A percentile compares a stretch with the other conserved stretches of the same genome.
phyloP scores from a whole-genome alignment of 1,140 invertebrate species.

The Lepidotrigona ventralis region DNA sequence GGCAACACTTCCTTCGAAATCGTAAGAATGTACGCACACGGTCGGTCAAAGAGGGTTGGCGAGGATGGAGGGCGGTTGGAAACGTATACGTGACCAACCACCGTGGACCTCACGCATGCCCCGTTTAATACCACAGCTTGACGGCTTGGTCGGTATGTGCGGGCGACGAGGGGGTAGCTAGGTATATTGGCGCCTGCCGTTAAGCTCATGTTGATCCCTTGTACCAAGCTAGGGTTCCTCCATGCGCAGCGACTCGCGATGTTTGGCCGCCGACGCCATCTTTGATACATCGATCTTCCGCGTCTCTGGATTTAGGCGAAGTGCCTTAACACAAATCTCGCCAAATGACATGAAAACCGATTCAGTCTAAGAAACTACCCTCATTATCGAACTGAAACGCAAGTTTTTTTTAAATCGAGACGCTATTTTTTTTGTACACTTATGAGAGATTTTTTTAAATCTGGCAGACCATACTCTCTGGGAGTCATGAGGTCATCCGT shows the following conservation, averaged over 20 bases:
- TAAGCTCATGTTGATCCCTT: constrained; percentile 74
- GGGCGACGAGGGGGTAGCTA: constrained; percentile 49
- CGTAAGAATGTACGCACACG: constrained; percentile 58
- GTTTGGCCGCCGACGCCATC: constrained; percentile 49
- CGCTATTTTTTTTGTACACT: too few relatives aligned
- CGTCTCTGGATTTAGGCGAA: background rate
- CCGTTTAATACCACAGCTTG: constrained; percentile 71
- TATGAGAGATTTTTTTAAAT: too few relatives aligned
- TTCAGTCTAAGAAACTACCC: too few relatives aligned
- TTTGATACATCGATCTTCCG: constrained; percentile 19
- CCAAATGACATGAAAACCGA: too few relatives aligned
- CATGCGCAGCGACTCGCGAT: constrained; percentile 58
- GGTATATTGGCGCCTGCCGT: constrained; percentile 74
- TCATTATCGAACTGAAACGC: too few relatives aligned
- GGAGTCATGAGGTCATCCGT: too few relatives aligned
- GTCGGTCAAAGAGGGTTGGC: background rate
- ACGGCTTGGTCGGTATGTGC: constrained; percentile 61
- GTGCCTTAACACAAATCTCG: background rate
- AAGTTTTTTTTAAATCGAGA: too few relatives aligned
- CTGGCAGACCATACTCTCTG: too few relatives aligned
- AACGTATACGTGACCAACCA: constrained; percentile 65
- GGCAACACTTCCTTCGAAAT: constrained; percentile 55
- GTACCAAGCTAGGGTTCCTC: constrained; percentile 65
- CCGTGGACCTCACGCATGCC: constrained; percentile 65
- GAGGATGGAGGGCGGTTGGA: constrained; percentile 23